A percentile compares a stretch with the other conserved stretches of the same genome.
Conservation (phyloP, 2,113 vertebrate genomes). For the Peromyscus polionotus region DNA sequence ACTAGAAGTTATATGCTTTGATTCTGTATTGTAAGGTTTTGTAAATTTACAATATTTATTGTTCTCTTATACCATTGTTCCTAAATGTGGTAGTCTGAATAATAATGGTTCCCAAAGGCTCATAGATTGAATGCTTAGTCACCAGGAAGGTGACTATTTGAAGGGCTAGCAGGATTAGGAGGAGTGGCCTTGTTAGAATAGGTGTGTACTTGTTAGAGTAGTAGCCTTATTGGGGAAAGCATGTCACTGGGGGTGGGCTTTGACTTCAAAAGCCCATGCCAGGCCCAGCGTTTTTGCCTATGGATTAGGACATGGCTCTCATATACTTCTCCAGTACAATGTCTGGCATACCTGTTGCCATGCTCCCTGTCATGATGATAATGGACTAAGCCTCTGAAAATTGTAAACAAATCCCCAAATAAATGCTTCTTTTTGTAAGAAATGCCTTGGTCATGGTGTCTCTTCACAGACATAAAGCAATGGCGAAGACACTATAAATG, state of each 20-base stretch:
- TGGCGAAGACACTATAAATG: background rate
- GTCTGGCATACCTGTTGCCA: background rate
- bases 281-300: background rate
- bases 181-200: background rate
- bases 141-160: background rate
- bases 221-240: background rate
- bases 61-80: background rate
- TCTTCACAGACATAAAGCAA: background rate
- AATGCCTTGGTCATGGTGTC: background rate
- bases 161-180: background rate
- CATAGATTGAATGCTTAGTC: background rate
- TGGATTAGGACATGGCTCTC: too few relatives aligned
- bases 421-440: background rate
- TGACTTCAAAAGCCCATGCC: background rate
- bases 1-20: background rate
- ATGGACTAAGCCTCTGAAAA: background rate
- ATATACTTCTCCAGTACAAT: background rate
- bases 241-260: too few relatives aligned
- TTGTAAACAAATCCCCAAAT: background rate
- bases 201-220: background rate
- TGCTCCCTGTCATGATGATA: background rate
- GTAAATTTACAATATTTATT: background rate
- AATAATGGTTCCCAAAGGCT: background rate
- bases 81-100: background rate
- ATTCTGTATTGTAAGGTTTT: background rate